Conservation (phyloP, 1,140 invertebrate species). For the Tetragnatha versicolor region DNA sequence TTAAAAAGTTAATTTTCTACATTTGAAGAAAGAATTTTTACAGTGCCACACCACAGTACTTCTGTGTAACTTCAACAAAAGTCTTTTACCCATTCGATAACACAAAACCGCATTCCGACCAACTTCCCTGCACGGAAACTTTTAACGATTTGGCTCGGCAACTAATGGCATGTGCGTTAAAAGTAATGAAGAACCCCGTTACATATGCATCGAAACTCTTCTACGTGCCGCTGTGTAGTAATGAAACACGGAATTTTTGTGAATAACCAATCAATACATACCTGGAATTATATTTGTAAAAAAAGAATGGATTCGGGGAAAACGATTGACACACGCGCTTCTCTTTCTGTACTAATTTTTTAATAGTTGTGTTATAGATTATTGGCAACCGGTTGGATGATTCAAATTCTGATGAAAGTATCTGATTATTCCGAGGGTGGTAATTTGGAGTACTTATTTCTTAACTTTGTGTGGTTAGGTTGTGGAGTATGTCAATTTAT, state of each 20-base stretch:
- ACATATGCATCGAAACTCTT: constrained; percentile 6
- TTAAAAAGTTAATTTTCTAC: too few species aligned
- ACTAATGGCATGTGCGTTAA: neutral
- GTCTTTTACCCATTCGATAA: neutral
- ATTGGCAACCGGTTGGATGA: too few species aligned
- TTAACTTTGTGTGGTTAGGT: too few species aligned
- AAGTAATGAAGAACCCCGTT: neutral
- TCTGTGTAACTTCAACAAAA: too few species aligned
- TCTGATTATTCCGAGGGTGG: too few species aligned
- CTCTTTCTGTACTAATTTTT: neutral
- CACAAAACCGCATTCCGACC: neutral
- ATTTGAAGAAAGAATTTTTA: too few species aligned
- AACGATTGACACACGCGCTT: neutral
- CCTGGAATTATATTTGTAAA: neutral
- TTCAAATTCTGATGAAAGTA: too few species aligned
- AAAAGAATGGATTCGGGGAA: neutral
- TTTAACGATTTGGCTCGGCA: neutral
- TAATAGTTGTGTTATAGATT: neutral
- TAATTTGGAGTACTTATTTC: too few species aligned
- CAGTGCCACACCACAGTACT: too few species aligned
- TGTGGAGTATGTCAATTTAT: too few species aligned
- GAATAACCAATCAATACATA: constrained; percentile 10
- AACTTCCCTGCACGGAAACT: neutral
- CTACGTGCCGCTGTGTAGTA: neutral
- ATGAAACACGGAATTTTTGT: neutral